Percentiles rank a stretch among this genome's conserved stretches.
phyloP scores from a whole-genome alignment of 1,140 invertebrate genomes.

The Penaeus indicus region DNA sequence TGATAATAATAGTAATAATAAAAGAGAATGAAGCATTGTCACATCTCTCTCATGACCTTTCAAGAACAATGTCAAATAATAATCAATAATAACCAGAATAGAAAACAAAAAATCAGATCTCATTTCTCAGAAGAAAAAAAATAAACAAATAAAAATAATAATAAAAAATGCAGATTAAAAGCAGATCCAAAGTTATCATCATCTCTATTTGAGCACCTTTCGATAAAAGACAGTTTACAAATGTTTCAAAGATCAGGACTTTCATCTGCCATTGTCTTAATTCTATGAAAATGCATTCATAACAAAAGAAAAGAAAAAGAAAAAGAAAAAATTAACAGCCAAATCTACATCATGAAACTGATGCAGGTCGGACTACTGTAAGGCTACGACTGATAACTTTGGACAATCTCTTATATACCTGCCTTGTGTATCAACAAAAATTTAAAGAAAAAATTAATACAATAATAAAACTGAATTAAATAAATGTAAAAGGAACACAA shows the following conservation, averaged over 20 bases:
- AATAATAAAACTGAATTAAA: no score
- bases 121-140: constrained; percentile 40
- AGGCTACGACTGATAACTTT: constrained; percentile 51
- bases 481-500: no score
- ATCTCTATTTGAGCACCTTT: constrained; percentile 56
- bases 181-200: constrained; percentile 53
- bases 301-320: constrained; percentile 25
- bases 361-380: constrained; percentile 31
- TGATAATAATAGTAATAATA: no score
- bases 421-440: constrained; percentile 37
- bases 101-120: constrained; percentile 15
- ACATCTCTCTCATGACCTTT: no score
- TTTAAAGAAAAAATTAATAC: constrained; percentile 9
- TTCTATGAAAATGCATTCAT: not conserved
- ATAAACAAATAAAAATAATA: constrained; percentile 43
- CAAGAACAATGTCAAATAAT: not conserved
- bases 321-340: not conserved
- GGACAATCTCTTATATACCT: constrained; percentile 43
- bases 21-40: no score
- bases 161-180: constrained; percentile 45
- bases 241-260: not conserved
- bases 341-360: constrained; percentile 46
- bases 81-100: not conserved
- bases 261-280: not conserved
- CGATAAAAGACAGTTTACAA: constrained; percentile 29